Base-by-base conservation (phyloP, 1,140 invertebrate genomes). In the Drosophila hydei region DNA sequence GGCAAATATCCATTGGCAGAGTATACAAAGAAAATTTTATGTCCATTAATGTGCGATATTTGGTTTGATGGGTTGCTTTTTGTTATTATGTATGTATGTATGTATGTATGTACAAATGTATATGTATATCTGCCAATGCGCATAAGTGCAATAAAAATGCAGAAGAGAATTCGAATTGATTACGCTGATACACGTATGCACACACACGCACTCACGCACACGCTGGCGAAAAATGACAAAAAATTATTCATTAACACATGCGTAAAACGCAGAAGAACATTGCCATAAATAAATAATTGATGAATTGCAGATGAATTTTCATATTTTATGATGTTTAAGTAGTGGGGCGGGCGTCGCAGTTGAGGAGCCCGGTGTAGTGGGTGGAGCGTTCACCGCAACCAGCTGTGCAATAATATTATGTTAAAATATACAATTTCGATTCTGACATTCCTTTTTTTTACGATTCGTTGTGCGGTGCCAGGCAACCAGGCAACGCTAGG, bases 291-390 rank as follows among this genome's bases (percentile, higher is more conserved):
- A 88, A 88, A 88, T 88, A 88, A 88, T 88, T 88, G 83, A 88
- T 88, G 87, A 88, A 88, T 88, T 88, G 83, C 83, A 88, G 83
- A 88, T 88, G 83, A 88, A 88, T 88, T 88, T 88, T 88, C 83
- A 88, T 88, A 88, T 88, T 88, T 88, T 83, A 88, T 88, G 83
- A 88, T 77, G 75, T 75, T 85, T 88, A 87, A 85, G 83, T 87
- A 77, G 71, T 77, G 64, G 60, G 38, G 27, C 52, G 19, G 45
- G 30, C 33, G 11, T 1, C 23, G 8, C n/a, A 18, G 58, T 18
- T 21, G 33, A 27, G 4, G 33, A n/a, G 36, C 27, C 27, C 11
- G 3, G 25, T 1, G 18, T 8, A 4, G 16, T 9, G 60, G 8
- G 4, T 18, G 23, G 38, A 4, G 23, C 50, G 51, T 47, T 67